Base-by-base conservation (phyloP, 2,888 invertebrate genomes). In the Disparrhopalites patrizii region DNA sequence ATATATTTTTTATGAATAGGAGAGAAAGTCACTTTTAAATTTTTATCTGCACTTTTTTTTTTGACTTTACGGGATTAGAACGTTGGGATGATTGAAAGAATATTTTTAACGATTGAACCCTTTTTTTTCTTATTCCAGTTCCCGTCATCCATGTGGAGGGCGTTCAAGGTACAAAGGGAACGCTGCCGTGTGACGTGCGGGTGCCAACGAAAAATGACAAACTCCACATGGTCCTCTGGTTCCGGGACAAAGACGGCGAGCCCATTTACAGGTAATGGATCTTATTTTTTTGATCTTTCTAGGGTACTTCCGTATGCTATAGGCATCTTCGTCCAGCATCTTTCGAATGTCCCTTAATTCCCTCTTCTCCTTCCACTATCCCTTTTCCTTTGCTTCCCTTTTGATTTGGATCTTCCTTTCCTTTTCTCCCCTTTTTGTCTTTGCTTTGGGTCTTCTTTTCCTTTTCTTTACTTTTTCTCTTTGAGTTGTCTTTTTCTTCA, bases 181-280 rank as follows among this genome's bases (percentile, higher is more conserved):
- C 89, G 70, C 82, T 93, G 56, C 93, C 93, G 15, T 93, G 93
- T 79, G 90, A 93, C 81, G 90, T 93, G 73, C 85, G 87, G 74
- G 87, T 92, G 15, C 83, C 86, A 73, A 87, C 88, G 76, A 83
- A 87, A 68, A 87, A 90, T 77, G 91, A 91, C 80, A 86, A 87
- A 50, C 90, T 91, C 64, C 88, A 87, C 77, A 90, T 91, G 90
- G 91, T 92, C 73, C 84, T 92, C 38, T 92, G 92, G 92, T 92
- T 91, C 81, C 90, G 90, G 78, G 91, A 90, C 79, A 86, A 87
- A 54, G 89, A 87, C 75, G 87, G 87, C 27, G 90, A 91, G 77
- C 91, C 91, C 43, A 82, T 92, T 72, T 61, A 61, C 61, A 61
- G 61, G 61, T 61, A 51, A 33, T 33, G 30, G 15, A 20, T 50